These are phyloP conservation scores for Lepidonotus clava DNA, from an alignment of 2,888 invertebrate genomes.

Conservation along the genomic window DNA sequence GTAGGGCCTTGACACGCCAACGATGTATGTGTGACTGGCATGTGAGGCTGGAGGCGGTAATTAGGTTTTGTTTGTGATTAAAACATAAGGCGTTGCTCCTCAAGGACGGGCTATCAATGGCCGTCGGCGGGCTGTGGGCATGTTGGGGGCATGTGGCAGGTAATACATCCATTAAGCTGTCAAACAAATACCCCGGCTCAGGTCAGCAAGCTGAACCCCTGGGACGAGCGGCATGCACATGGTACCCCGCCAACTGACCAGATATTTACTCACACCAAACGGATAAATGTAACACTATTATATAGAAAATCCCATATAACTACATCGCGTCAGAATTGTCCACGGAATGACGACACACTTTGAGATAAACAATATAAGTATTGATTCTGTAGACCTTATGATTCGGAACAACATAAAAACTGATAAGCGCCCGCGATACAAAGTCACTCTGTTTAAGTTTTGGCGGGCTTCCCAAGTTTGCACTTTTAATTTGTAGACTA, in stretches of 20 bases:
- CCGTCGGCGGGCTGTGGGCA: not conserved
- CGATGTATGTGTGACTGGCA: constrained; percentile 28
- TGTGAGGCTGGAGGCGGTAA: not conserved
- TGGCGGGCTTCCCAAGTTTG: not conserved
- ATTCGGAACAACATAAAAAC: too few relatives aligned
- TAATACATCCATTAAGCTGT: constrained; percentile 18
- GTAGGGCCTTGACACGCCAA: not conserved
- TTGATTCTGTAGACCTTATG: too few relatives aligned
- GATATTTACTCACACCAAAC: too few relatives aligned
- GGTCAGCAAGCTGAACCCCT: not conserved
- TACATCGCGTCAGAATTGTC: too few relatives aligned
- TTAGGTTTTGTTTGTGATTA: constrained; percentile 16
- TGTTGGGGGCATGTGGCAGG: not conserved
- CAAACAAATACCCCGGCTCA: not conserved
- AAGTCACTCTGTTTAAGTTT: not conserved
- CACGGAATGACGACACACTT: too few relatives aligned
- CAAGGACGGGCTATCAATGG: not conserved
- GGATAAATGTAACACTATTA: too few relatives aligned
- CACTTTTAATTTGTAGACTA: not conserved
- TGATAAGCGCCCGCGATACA: too few relatives aligned
- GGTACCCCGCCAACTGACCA: too few relatives aligned
- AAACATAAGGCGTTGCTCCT: not conserved
- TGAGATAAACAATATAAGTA: too few relatives aligned
- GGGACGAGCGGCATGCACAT: not conserved
- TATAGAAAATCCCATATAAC: too few relatives aligned